Evolutionary conservation across 2,888 invertebrate genomes (phyloP).

Genomic region (Torymus auratus): DNA sequence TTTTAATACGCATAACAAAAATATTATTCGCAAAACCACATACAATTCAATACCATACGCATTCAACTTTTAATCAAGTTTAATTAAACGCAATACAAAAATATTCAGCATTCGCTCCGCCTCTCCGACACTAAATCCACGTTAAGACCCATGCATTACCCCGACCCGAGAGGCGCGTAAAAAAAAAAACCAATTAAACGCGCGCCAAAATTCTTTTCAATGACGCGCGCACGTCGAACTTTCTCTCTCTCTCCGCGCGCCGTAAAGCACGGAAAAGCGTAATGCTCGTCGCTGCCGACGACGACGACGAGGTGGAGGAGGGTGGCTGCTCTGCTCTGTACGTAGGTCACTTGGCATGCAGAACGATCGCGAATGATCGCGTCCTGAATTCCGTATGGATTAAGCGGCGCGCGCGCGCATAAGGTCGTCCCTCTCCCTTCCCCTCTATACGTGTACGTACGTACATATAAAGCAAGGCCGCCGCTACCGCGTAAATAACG

Average conservation of each 20-base stretch:
- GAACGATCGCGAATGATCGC: slow-evolving; percentile 63
- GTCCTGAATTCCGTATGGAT: slow-evolving; percentile 67
- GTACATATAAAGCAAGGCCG: slow-evolving; percentile 55
- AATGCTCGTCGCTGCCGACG: background rate
- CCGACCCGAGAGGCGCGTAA: background rate
- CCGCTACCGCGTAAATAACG: slow-evolving; percentile 49
- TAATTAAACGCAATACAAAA: slow-evolving; percentile 1
- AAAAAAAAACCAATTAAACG: slow-evolving; percentile 22
- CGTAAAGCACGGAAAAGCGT: slow-evolving; percentile 29
- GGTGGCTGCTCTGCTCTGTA: background rate
- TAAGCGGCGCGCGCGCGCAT: slow-evolving; percentile 60
- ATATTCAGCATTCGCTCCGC: too few species aligned
- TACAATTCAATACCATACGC: too few species aligned
- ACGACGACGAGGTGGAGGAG: background rate
- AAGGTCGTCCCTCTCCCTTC: background rate
- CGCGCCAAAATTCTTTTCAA: slow-evolving; percentile 46
- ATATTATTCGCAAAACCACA: too few species aligned
- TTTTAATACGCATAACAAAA: too few species aligned
- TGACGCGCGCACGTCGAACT: slow-evolving; percentile 35
- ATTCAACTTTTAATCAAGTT: background rate
- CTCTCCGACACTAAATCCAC: too few species aligned
- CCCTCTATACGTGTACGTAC: background rate
- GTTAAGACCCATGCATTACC: background rate
- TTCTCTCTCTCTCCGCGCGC: slow-evolving; percentile 19
- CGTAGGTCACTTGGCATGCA: slow-evolving; percentile 66